Percentiles rank a stretch among this genome's conserved stretches.
Evolutionary conservation across 2,113 vertebrate genomes (phyloP).

Genomic region (Glareola pratincola): DNA sequence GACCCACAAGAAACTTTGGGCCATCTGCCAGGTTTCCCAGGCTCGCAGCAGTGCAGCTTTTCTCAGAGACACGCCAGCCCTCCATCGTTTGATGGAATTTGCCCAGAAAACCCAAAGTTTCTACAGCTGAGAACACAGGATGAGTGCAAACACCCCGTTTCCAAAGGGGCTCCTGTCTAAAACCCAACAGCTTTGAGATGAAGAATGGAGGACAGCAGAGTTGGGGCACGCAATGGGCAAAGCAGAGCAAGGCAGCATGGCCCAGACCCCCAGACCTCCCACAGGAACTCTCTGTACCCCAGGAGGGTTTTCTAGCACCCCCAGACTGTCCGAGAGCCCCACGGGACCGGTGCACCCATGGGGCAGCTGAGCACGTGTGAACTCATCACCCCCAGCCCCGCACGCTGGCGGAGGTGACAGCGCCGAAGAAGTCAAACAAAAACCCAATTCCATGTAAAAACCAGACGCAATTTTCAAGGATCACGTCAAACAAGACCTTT

Average conservation of each 20-base stretch:
- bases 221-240: accelerated
- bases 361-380: background rate
- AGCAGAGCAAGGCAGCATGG: background rate
- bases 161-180: background rate
- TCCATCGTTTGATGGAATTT: background rate
- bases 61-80: background rate
- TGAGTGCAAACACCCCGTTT: background rate
- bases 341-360: accelerated
- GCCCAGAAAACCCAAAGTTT: background rate
- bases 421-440: background rate
- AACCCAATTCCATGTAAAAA: background rate
- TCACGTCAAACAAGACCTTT: background rate
- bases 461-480: background rate
- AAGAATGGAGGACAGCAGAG: background rate
- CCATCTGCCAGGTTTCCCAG: background rate
- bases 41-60: background rate
- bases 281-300: background rate
- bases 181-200: background rate
- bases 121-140: background rate
- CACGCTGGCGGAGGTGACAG: background rate
- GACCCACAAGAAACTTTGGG: background rate
- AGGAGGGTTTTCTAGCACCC: background rate
- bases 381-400: background rate
- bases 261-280: background rate
- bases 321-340: background rate